Percentiles rank a stretch among this genome's conserved stretches.
phyloP scores from a whole-genome alignment of 2,113 vertebrate genomes.

The Eulemur rufifrons region DNA sequence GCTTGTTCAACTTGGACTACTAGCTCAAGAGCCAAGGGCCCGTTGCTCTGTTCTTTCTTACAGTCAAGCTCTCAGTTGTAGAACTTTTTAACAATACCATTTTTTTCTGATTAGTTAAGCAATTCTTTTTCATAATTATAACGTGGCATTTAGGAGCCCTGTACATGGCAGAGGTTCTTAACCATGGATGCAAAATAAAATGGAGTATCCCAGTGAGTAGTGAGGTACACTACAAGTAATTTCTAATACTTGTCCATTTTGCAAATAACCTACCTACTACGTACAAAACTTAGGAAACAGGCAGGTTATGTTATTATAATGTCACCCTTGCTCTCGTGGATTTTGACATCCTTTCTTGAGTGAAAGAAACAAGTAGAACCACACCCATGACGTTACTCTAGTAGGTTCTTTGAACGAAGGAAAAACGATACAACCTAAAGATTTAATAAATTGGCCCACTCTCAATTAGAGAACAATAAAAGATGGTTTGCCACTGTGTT shows the following conservation, averaged over 20 bases:
- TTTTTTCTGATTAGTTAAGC: not conserved
- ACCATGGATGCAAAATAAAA: not conserved
- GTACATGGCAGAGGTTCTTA: not conserved
- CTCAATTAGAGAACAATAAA: not conserved
- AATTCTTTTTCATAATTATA: not conserved
- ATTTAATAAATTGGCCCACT: slow-evolving; percentile 8
- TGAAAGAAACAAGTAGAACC: not conserved
- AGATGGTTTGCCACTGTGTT: not conserved
- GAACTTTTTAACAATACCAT: not conserved
- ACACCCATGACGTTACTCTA: not conserved
- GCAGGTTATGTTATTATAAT: not conserved
- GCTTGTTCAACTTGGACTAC: not conserved
- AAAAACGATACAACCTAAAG: not conserved
- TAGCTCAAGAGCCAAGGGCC: not conserved
- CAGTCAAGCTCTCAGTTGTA: not conserved
- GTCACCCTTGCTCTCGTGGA: not conserved
- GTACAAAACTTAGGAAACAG: not conserved
- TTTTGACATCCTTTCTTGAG: not conserved
- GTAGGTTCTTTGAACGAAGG: not conserved
- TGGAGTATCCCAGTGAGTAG: not conserved
- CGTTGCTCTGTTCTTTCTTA: not conserved
- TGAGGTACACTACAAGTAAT: not conserved
- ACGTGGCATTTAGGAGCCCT: not conserved
- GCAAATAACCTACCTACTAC: not conserved
- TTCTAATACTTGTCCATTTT: not conserved